A percentile compares a stretch with the other conserved stretches of the same genome.
Evolutionary conservation across 2,797 vertebrate genomes (phyloP).

Genomic region (Myotis findleyi): DNA sequence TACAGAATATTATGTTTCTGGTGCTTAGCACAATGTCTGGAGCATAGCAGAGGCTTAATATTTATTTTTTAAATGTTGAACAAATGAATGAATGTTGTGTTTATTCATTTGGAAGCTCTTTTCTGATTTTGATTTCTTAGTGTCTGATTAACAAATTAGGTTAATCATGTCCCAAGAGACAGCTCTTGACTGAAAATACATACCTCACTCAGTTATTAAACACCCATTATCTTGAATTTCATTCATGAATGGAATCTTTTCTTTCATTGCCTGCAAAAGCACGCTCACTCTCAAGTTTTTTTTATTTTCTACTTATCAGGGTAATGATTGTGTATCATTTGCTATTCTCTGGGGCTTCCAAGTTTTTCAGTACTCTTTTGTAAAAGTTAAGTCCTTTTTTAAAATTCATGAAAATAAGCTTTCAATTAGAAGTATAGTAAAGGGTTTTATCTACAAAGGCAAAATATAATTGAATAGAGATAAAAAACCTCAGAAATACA

Average conservation of each 20-base stretch:
- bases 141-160: background rate
- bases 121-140: background rate
- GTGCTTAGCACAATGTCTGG: background rate
- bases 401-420: background rate
- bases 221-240: background rate
- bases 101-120: background rate
- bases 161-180: background rate
- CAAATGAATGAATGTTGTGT: background rate
- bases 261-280: background rate
- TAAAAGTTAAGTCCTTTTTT: background rate
- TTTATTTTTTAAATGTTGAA: background rate
- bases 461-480: background rate
- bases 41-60: background rate
- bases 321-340: background rate
- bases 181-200: background rate
- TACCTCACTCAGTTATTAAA: conserved; percentile 15
- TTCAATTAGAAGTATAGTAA: background rate
- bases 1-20: background rate
- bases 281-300: background rate
- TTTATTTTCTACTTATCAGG: background rate
- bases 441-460: background rate
- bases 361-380: background rate
- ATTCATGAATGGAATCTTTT: background rate
- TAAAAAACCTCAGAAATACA: background rate
- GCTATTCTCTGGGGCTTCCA: background rate